Conservation (phyloP, 1,140 invertebrate species). For the Leptinotarsa undecemlineata region DNA sequence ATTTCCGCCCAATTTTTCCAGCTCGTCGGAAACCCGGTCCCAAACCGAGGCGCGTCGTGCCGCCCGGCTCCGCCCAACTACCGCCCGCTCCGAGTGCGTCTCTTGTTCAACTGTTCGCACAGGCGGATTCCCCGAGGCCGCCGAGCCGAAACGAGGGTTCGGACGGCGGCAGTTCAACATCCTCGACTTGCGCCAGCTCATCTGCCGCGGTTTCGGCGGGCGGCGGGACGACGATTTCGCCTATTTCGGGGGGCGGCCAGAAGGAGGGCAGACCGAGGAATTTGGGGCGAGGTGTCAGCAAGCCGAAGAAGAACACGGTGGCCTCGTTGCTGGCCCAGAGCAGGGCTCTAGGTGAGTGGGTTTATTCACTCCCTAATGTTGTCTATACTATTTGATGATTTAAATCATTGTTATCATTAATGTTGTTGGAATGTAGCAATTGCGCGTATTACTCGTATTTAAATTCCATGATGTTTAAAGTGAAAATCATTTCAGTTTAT, state of each 20-base stretch:
- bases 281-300: constrained; percentile 80
- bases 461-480: no score
- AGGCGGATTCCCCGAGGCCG: constrained; percentile 62
- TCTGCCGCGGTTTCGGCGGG: constrained; percentile 32
- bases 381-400: no score
- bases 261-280: constrained; percentile 79
- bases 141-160: constrained; percentile 57
- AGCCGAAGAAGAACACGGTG: constrained; percentile 89
- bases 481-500: no score
- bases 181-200: constrained; percentile 46
- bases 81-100: constrained; percentile 61
- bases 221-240: constrained; percentile 31
- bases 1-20: constrained; percentile 45
- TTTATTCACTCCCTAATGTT: not conserved
- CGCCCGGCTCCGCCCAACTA: constrained; percentile 54
- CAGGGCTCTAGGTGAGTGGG: constrained; percentile 68
- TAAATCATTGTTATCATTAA: no score
- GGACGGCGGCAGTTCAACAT: constrained; percentile 67
- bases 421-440: no score
- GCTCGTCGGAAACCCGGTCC: constrained; percentile 74
- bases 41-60: constrained; percentile 69
- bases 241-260: constrained; percentile 51
- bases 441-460: no score
- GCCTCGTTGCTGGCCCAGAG: constrained; percentile 84
- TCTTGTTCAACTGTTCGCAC: constrained; percentile 61